Evolutionary conservation across 2,113 vertebrate genomes (phyloP), one percentile per base, ranked within the genome.

Genomic region (Atrichornis clamosus): DNA sequence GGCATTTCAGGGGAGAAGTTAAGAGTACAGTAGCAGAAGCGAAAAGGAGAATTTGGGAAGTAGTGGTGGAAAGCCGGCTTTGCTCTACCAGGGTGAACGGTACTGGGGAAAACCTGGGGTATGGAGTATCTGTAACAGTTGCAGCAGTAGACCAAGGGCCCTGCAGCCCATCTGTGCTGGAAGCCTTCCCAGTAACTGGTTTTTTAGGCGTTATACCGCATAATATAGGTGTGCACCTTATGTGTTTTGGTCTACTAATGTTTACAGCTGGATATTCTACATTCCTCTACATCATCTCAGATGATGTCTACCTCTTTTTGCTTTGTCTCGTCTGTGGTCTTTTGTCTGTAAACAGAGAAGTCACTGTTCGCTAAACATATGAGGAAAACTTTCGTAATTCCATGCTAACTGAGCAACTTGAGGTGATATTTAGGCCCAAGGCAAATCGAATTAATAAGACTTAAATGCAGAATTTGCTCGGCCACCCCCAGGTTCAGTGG

Each of bases 381-480:
- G 1, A 90, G 14, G 44, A 70, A 82, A 90, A 91, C 75, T 94
- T 93, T 5, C 30, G 28, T 58, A 91, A 63, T 68, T 75, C 47
- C 18, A 22, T 11, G 16, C 23, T 20, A 59, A 74, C 42, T 7
- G 32, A 84, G 59, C n/a, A 89, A 94, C 41, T 85, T 86, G 26
- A 70, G 92, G 79, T 11, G 8, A n/a, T 89, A 32, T 67, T 80
- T 88, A 76, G 67, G 87, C 85, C 74, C 47, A 77, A 94, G 84
- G 85, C 85, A 94, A 94, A 84, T 5, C 0, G 8, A 90, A 78
- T 78, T 86, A 92, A 90, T 87, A 79, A 86, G 64, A 81, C 60
- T 78, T 96, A 86, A 93, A 84, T 64, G 73, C 56, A 87, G 68
- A 90, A 90, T 89, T 92, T 96, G 20, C 76, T 94, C 32, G 81